Evolutionary conservation across 37 sponge, comb jelly and placozoan genomes (phyloP), one percentile per base, ranked within the genome.

Genomic region (Cliona cf. orientalis): DNA sequence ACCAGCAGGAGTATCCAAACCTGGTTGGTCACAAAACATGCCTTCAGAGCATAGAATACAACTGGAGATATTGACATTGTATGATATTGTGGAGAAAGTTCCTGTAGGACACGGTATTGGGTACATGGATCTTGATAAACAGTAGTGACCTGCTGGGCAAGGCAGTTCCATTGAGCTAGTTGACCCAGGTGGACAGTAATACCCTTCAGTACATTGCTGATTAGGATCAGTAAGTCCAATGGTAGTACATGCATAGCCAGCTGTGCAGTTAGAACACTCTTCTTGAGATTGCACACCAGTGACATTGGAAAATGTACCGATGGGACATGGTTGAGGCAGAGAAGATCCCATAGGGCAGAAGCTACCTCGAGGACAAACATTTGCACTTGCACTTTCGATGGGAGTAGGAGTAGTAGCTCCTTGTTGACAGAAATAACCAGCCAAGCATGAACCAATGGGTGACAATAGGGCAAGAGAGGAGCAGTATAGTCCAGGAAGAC

Each of bases 151-250:
- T 37, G 39, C 6, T 12, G 9, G 12, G n/a, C 69, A 68, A 9
- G 40, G 42, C 14, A 19, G 39, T 49, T 49, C 14, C 9, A 14
- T 49, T 7, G 38, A 41, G 14, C 6, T 37, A 68, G 23, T 14
- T 6, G 69, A 68, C 5, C 69, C 69, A n/a, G 31, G 12, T 39
- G 69, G 69, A 68, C 69, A 68, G 41, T 68, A 68, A 49, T 49
- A 49, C 14, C 53, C 53, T 49, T 9, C 53, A 9, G 9, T 14
- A 49, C 53, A 49, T 14, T 49, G 14, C 14, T 14, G 14, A 49
- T 14, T 49, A 9, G 9, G 14, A 19, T 49, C 53, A 49, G 14
- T 14, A 49, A 49, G 53, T 49, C 53, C 53, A 49, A 14, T 49
- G 14, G 53, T 14, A 49, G 9, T 49, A 49, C 53, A 49, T 19